phyloP scores from a whole-genome alignment of 2,113 vertebrate species.

The Hydrochoerus hydrochaeris region DNA sequence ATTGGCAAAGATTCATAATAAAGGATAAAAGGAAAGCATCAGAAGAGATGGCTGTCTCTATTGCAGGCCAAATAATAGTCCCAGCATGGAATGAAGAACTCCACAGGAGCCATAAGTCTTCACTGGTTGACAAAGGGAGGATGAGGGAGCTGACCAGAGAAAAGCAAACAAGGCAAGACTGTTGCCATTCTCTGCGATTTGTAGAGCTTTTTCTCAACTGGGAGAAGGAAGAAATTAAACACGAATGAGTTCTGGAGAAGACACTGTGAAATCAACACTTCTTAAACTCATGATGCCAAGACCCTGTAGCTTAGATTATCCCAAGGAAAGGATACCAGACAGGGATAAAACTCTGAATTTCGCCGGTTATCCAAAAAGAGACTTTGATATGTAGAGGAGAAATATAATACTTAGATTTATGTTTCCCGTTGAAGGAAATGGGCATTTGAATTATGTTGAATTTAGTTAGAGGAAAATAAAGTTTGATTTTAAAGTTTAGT shows the following conservation, averaged over 20 bases:
- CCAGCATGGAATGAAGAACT: neutral
- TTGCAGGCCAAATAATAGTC: neutral
- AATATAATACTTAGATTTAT: neutral
- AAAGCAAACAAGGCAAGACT: neutral
- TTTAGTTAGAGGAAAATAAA: conserved; percentile 9
- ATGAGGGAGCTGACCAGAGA: neutral
- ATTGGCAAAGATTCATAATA: neutral
- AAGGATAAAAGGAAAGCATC: neutral
- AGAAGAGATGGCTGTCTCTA: neutral
- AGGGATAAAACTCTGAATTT: neutral
- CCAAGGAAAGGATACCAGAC: neutral
- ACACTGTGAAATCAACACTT: neutral
- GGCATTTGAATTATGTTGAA: neutral
- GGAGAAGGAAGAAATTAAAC: neutral
- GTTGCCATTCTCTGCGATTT: neutral
- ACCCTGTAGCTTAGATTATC: neutral
- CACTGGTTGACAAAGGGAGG: neutral
- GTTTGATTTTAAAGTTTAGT: neutral
- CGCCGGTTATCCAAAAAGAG: neutral
- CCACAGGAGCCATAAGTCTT: neutral
- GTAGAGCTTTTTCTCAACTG: neutral
- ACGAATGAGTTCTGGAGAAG: neutral
- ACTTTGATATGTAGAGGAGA: neutral
- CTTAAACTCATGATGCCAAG: neutral
- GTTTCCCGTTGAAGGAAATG: neutral